Evolutionary conservation across 2,113 vertebrate species (phyloP), one percentile per base, ranked within the genome.

Genomic region (Paramisgurnus dabryanus): DNA sequence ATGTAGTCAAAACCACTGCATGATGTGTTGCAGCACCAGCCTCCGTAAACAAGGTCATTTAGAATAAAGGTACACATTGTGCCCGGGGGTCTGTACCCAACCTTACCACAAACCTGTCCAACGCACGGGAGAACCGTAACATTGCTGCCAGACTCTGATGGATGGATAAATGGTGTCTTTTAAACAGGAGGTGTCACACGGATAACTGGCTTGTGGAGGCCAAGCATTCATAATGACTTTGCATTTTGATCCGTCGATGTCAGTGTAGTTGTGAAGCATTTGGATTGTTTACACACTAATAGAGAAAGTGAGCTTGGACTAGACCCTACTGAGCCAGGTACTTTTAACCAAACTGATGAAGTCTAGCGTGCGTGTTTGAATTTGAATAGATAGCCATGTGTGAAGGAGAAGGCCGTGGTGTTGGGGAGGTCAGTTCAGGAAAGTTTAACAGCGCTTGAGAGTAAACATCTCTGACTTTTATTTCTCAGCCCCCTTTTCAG

Each of bases 11-110:
- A 88, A 88, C 87, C 87, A 82, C 45, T 40, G 84, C 81, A 84
- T 86, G 87, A 85, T 87, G 86, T 87, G 88, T 88, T 87, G 63
- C 88, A 13, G 75, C 50, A 22, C 82, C 58, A 77, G 78, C 66
- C 89, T 88, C 89, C 80, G 89, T 91, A 92, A 91, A 92, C 92
- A 92, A 92, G 90, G 93, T 93, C 91, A 90, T 92, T 89, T 87
- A 83, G 86, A 91, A 92, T 88, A 90, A 90, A 93, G 91, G 90
- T 92, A 89, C 89, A 90, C 85, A 80, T 86, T 86, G 82, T 80
- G 87, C 91, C 89, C 88, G 58, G 76, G 88, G 90, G 88, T 85
- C 80, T 64, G 34, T 55, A 67, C 66, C 72, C 76, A 70, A 70
- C 69, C 83, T 77, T 7, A 4, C 74, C 76, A 80, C 84, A 87